phyloP scores from a whole-genome alignment of 2,113 vertebrate genomes.

The Corythoichthys haematopterus region DNA sequence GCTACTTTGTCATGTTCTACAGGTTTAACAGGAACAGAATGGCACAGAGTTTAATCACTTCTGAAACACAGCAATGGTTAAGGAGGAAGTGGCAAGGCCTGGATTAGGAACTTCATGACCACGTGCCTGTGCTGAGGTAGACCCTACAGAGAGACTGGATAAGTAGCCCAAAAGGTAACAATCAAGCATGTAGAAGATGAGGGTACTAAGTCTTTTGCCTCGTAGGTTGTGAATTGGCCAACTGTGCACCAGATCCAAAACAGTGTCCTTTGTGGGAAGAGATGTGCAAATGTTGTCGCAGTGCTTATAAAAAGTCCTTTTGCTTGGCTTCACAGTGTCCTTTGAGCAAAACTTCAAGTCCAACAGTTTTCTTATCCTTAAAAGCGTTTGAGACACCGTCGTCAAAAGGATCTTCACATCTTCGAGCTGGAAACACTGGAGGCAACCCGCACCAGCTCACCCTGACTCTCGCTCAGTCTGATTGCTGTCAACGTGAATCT shows the following conservation, averaged over 20 bases:
- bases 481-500: constrained; percentile 68
- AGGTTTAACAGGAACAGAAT: constrained; percentile 99
- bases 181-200: constrained; percentile 38
- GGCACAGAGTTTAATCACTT: constrained; percentile 99
- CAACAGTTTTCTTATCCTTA: constrained; percentile 61
- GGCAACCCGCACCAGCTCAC: constrained; percentile 61
- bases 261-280: constrained; percentile 52
- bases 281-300: constrained; percentile 51
- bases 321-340: constrained; percentile 55
- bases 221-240: constrained; percentile 52
- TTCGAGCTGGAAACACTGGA: constrained; percentile 70
- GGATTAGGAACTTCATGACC: constrained; percentile 84
- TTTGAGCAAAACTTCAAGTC: constrained; percentile 60
- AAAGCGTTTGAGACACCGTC: constrained; percentile 54
- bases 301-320: constrained; percentile 47
- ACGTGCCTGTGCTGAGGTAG: constrained; percentile 66
- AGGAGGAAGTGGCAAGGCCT: constrained; percentile 88
- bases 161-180: constrained; percentile 65
- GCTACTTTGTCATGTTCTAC: constrained; percentile 99
- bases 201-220: constrained; percentile 27
- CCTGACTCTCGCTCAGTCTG: constrained; percentile 40
- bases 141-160: constrained; percentile 76
- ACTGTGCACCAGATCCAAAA: constrained; percentile 68
- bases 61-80: constrained; percentile 97
- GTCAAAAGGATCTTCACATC: constrained; percentile 66